Percentiles rank a stretch among this genome's conserved stretches.
These are phyloP conservation scores for Polypterus senegalus DNA, from an alignment of 2,113 vertebrate genomes.

Conservation along the genomic window DNA sequence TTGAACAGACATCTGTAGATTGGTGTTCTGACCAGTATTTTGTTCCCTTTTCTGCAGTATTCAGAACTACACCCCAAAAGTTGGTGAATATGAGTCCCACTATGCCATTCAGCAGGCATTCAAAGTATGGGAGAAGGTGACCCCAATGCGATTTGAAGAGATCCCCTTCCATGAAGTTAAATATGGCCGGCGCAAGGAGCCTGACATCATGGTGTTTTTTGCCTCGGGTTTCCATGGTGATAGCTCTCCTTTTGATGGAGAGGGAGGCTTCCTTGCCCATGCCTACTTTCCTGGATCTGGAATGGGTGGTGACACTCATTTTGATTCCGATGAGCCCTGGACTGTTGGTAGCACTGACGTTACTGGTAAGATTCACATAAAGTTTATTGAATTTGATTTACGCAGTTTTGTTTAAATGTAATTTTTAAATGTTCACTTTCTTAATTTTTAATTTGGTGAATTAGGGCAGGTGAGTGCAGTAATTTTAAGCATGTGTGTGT, in stretches of 20 bases:
- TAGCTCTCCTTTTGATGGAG: slow-evolving; percentile 87
- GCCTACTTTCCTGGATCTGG: slow-evolving; percentile 88
- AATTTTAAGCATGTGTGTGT: too few relatives aligned
- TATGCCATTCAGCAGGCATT: slow-evolving; percentile 71
- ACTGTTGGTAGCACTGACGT: slow-evolving; percentile 68
- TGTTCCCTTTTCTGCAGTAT: slow-evolving; percentile 47
- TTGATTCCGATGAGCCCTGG: slow-evolving; percentile 90
- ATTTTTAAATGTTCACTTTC: too few relatives aligned
- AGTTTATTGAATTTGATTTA: too few relatives aligned
- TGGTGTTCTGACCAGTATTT: neutral
- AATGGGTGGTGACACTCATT: slow-evolving; percentile 86
- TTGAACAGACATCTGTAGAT: neutral
- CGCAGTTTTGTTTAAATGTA: too few relatives aligned
- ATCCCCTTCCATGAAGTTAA: slow-evolving; percentile 64
- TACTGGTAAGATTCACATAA: slow-evolving; percentile 48
- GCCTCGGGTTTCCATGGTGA: slow-evolving; percentile 92
- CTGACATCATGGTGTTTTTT: slow-evolving; percentile 86
- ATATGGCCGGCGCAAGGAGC: slow-evolving; percentile 62
- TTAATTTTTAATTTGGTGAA: too few relatives aligned
- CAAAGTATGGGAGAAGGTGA: slow-evolving; percentile 68
- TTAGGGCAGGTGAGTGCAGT: too few relatives aligned
- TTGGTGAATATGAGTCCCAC: slow-evolving; percentile 55
- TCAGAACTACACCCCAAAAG: slow-evolving; percentile 75
- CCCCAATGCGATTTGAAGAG: slow-evolving; percentile 71
- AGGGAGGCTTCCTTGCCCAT: slow-evolving; percentile 84